phyloP scores from a whole-genome alignment of 2,888 invertebrate genomes.

The Timema podura region DNA sequence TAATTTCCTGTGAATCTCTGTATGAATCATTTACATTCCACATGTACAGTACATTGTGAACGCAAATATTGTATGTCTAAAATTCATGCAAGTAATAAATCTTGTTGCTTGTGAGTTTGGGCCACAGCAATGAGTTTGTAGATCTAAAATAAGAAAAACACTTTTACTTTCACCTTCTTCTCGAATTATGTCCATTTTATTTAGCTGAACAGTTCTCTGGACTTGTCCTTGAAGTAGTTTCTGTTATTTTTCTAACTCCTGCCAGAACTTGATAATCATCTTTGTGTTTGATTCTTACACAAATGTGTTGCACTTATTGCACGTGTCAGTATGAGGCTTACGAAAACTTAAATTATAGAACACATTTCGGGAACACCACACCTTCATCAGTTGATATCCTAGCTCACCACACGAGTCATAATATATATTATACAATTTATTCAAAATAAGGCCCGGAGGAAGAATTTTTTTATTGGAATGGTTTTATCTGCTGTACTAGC shows the following conservation, averaged over 20 bases:
- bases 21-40: background rate
- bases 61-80: conserved; percentile 11
- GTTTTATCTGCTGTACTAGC: conserved; percentile 6
- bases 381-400: background rate
- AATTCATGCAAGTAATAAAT: background rate
- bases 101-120: conserved; percentile 8
- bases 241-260: background rate
- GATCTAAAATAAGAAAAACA: conserved; percentile 2
- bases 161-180: background rate
- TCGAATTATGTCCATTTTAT: background rate
- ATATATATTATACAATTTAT: conserved; percentile 6
- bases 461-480: background rate
- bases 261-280: background rate
- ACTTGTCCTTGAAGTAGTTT: background rate
- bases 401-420: conserved; percentile 1
- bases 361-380: conserved; percentile 7
- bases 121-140: background rate
- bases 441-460: conserved; percentile 3
- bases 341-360: conserved; percentile 8
- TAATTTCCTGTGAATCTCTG: conserved; percentile 6
- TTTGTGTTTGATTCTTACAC: background rate
- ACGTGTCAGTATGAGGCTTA: background rate
- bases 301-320: conserved; percentile 10
- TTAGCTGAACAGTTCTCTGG: background rate
- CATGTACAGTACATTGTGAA: background rate